These are phyloP conservation scores for Teleogryllus occipitalis DNA, from an alignment of 1,140 invertebrate genomes.

Conservation along the genomic window DNA sequence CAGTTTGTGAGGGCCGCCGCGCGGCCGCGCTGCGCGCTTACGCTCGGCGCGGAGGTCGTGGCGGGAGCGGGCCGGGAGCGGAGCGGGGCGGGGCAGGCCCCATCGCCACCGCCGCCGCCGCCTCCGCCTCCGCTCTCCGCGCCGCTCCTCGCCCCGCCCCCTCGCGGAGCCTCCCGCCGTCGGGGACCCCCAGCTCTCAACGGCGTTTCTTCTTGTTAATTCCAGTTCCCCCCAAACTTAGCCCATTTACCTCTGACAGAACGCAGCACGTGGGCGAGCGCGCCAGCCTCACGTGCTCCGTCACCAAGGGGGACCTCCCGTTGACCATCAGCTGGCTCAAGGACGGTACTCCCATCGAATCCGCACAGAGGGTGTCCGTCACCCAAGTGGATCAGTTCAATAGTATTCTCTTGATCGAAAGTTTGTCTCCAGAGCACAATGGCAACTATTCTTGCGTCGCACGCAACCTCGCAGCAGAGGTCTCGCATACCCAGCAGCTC, in stretches of 20 bases:
- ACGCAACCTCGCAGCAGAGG: constrained; percentile 60
- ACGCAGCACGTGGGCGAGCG: constrained; percentile 67
- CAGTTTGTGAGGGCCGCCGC: constrained; percentile 19
- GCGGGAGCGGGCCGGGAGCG: constrained; percentile 61
- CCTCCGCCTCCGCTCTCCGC: constrained; percentile 65
- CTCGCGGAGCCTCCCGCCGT: constrained; percentile 58
- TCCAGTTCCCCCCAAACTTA: constrained; percentile 74
- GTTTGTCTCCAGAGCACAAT: constrained; percentile 65
- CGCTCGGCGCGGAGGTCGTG: constrained; percentile 66
- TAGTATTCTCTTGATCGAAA: constrained; percentile 69
- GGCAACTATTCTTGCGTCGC: constrained; percentile 69
- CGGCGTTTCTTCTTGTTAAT: constrained; percentile 30
- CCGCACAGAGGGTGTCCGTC: constrained; percentile 45
- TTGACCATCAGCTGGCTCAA: constrained; percentile 69
- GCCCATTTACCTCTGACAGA: constrained; percentile 62
- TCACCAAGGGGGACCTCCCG: constrained; percentile 68
- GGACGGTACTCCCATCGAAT: constrained; percentile 55
- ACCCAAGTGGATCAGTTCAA: constrained; percentile 67
- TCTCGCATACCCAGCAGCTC: constrained; percentile 62
- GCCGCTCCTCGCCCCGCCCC: constrained; percentile 67
- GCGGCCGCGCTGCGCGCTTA: constrained; percentile 68
- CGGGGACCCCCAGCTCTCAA: constrained; percentile 56
- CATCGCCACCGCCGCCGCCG: constrained; percentile 66
- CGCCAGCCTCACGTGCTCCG: constrained; percentile 64
- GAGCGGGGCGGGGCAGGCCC: constrained; percentile 65